Evolutionary conservation across 2,113 vertebrate genomes (phyloP).

Genomic region (Brienomyrus brachyistius): DNA sequence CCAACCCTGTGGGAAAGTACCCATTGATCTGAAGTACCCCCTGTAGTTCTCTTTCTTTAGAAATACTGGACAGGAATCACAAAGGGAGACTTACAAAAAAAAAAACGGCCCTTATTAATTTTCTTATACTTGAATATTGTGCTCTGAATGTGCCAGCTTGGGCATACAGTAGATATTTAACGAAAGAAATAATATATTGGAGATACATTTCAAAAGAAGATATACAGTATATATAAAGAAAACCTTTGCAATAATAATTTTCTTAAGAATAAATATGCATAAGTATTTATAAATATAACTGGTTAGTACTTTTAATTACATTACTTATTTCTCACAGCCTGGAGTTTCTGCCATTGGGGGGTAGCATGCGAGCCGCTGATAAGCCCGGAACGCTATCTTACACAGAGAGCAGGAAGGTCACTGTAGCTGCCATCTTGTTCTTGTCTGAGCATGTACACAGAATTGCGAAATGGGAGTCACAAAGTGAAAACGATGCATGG

Average conservation of each 20-base stretch:
- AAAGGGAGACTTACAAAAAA: background rate
- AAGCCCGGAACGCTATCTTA: background rate
- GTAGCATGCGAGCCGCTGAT: background rate
- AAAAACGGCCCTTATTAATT: background rate
- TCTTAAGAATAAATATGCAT: background rate
- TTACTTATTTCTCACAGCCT: background rate
- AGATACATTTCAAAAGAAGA: background rate
- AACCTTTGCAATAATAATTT: background rate
- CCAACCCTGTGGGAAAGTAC: constrained; percentile 14
- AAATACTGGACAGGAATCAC: background rate
- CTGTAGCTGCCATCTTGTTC: background rate
- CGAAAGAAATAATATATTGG: background rate
- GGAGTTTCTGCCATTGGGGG: background rate
- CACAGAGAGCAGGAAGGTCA: background rate
- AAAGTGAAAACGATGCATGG: background rate
- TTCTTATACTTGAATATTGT: background rate
- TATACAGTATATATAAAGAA: background rate
- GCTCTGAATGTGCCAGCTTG: background rate
- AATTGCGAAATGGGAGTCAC: background rate
- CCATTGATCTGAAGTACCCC: constrained; percentile 20
- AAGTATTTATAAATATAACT: background rate
- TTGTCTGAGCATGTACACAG: background rate
- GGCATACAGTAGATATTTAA: background rate
- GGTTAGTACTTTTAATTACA: background rate
- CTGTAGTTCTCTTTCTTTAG: background rate